phyloP scores from a whole-genome alignment of 2,113 vertebrate species.

The Acanthochromis polyacanthus region DNA sequence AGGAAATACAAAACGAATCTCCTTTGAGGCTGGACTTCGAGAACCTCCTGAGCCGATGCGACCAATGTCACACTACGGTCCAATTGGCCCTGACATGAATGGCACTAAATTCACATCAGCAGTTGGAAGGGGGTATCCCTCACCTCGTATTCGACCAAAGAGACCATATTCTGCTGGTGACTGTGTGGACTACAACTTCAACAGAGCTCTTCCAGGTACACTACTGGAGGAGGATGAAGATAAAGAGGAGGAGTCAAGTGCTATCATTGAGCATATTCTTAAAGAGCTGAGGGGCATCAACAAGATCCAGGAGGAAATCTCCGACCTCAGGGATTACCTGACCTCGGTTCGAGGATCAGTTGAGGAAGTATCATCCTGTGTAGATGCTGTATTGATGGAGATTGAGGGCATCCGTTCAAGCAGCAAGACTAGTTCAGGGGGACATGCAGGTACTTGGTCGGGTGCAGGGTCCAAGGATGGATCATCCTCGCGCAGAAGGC shows the following conservation, averaged over 20 bases:
- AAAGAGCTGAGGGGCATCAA: conserved; percentile 97
- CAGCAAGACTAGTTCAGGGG: conserved; percentile 51
- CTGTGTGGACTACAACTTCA: conserved; percentile 75
- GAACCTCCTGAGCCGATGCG: conserved; percentile 43
- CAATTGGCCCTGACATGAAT: conserved; percentile 53
- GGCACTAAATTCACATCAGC: conserved; percentile 53
- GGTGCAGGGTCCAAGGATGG: conserved; percentile 63
- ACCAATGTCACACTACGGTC: conserved; percentile 6
- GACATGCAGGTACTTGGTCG: conserved; percentile 71
- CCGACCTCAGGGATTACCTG: conserved; percentile 93
- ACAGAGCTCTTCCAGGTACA: conserved; percentile 59
- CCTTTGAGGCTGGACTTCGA: conserved; percentile 60
- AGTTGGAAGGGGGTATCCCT: conserved; percentile 29
- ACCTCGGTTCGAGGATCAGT: conserved; percentile 94
- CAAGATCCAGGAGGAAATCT: conserved; percentile 96
- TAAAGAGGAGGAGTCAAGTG: conserved; percentile 81
- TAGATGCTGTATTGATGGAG: conserved; percentile 93
- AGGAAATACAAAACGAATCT: conserved; percentile 61
- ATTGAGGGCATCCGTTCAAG: conserved; percentile 93
- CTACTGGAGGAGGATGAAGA: conserved; percentile 77
- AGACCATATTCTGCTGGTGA: conserved; percentile 80
- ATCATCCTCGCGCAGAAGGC: conserved; percentile 59
- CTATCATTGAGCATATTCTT: conserved; percentile 93
- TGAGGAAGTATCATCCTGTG: conserved; percentile 95
- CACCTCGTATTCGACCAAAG: conserved; percentile 64